Conservation (phyloP, 2,888 invertebrate genomes). For the Hetaerina titia region DNA sequence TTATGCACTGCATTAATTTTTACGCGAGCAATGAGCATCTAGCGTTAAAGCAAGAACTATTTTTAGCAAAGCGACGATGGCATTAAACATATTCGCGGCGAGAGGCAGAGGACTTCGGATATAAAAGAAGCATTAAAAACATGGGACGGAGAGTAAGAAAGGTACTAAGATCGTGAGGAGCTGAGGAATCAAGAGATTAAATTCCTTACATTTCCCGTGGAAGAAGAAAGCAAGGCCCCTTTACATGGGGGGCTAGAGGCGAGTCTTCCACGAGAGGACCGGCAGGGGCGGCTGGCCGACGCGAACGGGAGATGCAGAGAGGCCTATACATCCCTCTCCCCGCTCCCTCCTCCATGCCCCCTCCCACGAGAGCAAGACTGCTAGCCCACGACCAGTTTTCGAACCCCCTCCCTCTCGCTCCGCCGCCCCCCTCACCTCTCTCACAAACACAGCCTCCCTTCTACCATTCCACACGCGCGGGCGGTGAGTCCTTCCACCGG, state of each 20-base stretch:
- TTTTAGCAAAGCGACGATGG: not conserved
- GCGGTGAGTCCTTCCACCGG: slow-evolving; percentile 51
- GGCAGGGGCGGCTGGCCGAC: slow-evolving; percentile 52
- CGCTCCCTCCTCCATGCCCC: not conserved
- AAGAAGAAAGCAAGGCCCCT: not conserved
- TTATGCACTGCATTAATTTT: no score
- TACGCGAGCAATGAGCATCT: no score
- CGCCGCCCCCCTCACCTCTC: not conserved
- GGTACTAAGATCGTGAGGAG: not conserved
- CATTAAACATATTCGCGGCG: not conserved
- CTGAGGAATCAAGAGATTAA: slow-evolving; percentile 2
- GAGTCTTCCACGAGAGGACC: slow-evolving; percentile 43
- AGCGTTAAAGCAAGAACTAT: not conserved
- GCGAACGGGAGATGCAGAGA: slow-evolving; percentile 6
- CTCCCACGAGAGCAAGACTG: not conserved
- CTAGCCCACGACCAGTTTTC: slow-evolving; percentile 46
- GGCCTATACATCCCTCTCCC: not conserved
- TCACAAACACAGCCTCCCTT: not conserved
- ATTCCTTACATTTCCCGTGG: not conserved
- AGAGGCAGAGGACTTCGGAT: not conserved
- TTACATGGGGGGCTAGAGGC: slow-evolving; percentile 21
- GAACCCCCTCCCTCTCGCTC: slow-evolving; percentile 10
- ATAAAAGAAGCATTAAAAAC: not conserved
- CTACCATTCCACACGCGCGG: slow-evolving; percentile 29
- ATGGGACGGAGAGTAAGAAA: not conserved